Evolutionary conservation across 2,888 invertebrate species (phyloP), one percentile per base, ranked within the genome.

Genomic region (Plagodis dolabraria): DNA sequence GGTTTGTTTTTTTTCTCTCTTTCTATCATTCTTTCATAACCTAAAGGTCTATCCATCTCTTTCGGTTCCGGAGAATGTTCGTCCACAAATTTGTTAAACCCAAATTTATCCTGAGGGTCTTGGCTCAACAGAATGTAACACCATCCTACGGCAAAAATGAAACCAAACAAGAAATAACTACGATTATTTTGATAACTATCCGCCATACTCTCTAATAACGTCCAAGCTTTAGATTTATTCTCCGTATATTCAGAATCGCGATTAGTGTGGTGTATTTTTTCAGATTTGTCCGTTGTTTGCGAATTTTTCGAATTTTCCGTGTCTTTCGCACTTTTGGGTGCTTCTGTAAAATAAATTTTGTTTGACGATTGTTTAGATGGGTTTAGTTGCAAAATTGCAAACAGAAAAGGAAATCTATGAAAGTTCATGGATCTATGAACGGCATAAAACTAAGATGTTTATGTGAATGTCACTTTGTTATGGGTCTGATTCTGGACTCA

Each of bases 321-420:
- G 47, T 78, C 74, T 60, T 71, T 71, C 67, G 74, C 67, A 74
- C 69, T 76, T 77, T 86, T 86, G 69, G 79, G 46, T 62, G 80
- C 78, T 46, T 87, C 92, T 92, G 91, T 65, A 92, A 92, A 88
- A 87, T 80, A 90, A 90, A 86, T 75, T 62, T 63, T 67, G 57
- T 60, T 62, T 57, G 64, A 46, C 48, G 34, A 10, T 61, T 48
- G 54, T 55, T 63, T 57, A 53, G 57, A 33, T 9, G 51, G 22
- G 43, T 35, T 53, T 57, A 42, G 35, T 50, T 49, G 56, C 53
- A 47, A 43, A n/a, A 47, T 47, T 8, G 10, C 36, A 36, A 36
- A 10, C 1, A 34, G 47, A 22, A 10, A 47, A 34, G 35, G 1
- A 34, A 6, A 33, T 1, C 22, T 22, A 22, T 4, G 22, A 22